Base-by-base conservation (phyloP, 2,888 invertebrate genomes). In the Sycophila texana region DNA sequence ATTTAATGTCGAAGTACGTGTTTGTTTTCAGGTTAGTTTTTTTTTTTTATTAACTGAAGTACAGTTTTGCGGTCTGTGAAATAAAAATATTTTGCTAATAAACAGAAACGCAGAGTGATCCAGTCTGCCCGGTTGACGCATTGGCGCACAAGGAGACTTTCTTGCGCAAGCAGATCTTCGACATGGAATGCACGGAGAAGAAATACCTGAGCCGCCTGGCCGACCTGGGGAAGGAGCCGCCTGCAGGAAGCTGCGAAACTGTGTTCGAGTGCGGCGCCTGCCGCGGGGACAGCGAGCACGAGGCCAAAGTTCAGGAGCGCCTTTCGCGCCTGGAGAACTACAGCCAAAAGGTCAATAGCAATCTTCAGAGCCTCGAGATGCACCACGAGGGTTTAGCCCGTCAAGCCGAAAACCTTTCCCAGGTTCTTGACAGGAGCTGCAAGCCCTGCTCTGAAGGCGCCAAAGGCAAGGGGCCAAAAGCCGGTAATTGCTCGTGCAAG, bases 181-280 rank as follows among this genome's bases (percentile, higher is more conserved):
- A 82, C 18, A 82, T 82, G 80, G 81, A 83, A 51, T 77, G 79
- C 26, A 81, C 73, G 20, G 82, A 82, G 66, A 66, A 83, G 22
- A 61, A 47, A 20, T 84, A 82, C 60, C 51, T 77, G n/a, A 76
- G 75, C 20, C 51, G 47, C 26, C 22, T 73, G 16, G 60, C 67
- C 0, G 63, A 73, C n/a, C 5, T 57, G 4, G 61, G 76, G 14
- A 39, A 20, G 7, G 49, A 30, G 2, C 13, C 26, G 18, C 12
- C 3, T 12, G 13, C 22, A 18, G 26, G 16, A 18, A 12, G 10
- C 10, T 20, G 18, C 39, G 13, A 20, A 47, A 18, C 5, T 20
- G 1, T 58, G 13, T 2, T 16, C 30, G 51, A n/a, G n/a, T 39
- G 65, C 16, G n/a, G n/a, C 55, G 18, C 74, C 20, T 39, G 26